phyloP scores from a whole-genome alignment of 2,113 vertebrate species.

The Argyrosomus japonicus region DNA sequence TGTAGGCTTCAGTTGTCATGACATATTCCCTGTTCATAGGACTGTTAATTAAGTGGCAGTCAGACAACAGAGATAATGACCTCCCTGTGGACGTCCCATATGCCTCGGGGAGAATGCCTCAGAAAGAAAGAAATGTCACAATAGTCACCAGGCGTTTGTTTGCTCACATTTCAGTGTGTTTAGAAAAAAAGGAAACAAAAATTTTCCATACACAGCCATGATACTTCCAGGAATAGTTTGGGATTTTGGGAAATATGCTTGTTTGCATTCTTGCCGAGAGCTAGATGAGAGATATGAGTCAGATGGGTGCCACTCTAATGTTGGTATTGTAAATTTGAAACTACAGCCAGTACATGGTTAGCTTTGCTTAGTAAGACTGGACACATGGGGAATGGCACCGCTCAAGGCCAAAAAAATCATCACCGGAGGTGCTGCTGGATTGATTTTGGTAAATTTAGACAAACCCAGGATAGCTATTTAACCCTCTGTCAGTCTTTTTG shows the following conservation, averaged over 20 bases:
- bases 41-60: slow-evolving; percentile 68
- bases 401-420: background rate
- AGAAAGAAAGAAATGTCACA: slow-evolving; percentile 51
- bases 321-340: background rate
- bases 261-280: background rate
- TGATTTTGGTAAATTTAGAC: background rate
- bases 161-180: slow-evolving; percentile 38
- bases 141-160: slow-evolving; percentile 35
- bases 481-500: background rate
- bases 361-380: background rate
- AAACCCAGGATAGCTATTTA: background rate
- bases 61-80: slow-evolving; percentile 74
- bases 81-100: slow-evolving; percentile 65
- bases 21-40: slow-evolving; percentile 43
- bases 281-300: background rate
- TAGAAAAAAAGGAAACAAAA: slow-evolving; percentile 17
- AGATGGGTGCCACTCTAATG: background rate
- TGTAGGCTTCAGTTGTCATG: slow-evolving; percentile 43
- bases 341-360: background rate
- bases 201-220: background rate
- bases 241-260: slow-evolving; percentile 2
- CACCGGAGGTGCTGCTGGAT: background rate
- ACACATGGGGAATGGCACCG: background rate
- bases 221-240: background rate
- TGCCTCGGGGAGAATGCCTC: slow-evolving; percentile 50